Percentiles rank a stretch among this genome's conserved stretches.
These are phyloP conservation scores for Listrodromus nycthemerus DNA, from an alignment of 2,888 invertebrate genomes.

Conservation along the genomic window DNA sequence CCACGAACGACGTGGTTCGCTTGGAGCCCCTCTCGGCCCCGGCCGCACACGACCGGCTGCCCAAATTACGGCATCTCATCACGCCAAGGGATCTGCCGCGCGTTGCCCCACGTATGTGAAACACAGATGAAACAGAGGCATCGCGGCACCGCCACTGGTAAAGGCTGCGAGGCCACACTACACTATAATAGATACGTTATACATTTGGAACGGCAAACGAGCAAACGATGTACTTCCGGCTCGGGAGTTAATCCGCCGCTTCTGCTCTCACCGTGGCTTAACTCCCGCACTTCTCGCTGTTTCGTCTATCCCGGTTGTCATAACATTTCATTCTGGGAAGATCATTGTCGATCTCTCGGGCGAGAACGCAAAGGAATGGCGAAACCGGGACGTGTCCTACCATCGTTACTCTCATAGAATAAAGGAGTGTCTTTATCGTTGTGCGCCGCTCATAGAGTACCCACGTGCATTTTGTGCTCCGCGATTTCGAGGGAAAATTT, in stretches of 20 bases:
- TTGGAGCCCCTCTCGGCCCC: slow-evolving; percentile 4
- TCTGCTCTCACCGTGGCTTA: neutral
- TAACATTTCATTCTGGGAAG: neutral
- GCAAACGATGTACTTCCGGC: slow-evolving; percentile 18
- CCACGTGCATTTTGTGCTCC: neutral
- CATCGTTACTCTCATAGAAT: neutral
- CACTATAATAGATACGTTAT: slow-evolving; percentile 12
- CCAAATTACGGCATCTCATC: slow-evolving; percentile 48
- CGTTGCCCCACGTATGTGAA: neutral
- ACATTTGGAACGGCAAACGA: slow-evolving; percentile 25
- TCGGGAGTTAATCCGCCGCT: slow-evolving; percentile 3
- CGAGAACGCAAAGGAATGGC: neutral
- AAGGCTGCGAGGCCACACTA: slow-evolving; percentile 16
- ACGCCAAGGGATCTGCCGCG: neutral
- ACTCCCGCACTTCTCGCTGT: neutral
- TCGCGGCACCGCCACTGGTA: slow-evolving; percentile 11
- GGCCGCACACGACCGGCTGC: slow-evolving; percentile 20
- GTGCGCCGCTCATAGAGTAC: neutral
- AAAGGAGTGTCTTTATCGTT: neutral
- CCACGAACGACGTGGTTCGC: slow-evolving; percentile 15
- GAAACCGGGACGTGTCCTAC: too few relatives aligned
- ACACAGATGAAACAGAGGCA: slow-evolving; percentile 14
- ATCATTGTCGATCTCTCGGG: neutral
- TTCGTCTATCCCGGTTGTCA: neutral
- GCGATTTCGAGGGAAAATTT: neutral